Percentiles rank a stretch among this genome's conserved stretches.
These are phyloP conservation scores for Paragorgia papillata DNA, from an alignment of 92 coral and sea anemone genomes.

Conservation along the genomic window DNA sequence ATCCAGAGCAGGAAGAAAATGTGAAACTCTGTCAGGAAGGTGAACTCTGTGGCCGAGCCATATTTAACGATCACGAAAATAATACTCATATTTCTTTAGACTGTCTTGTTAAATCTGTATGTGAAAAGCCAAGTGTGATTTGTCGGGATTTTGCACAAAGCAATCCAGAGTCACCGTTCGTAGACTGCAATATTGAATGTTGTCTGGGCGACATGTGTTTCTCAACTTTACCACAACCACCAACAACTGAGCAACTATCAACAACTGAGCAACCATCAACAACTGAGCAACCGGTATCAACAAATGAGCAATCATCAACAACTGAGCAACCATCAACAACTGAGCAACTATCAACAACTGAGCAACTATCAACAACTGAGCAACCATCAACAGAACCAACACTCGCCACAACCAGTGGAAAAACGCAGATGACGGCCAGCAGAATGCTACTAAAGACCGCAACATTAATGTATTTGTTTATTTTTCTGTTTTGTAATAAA, in stretches of 20 bases:
- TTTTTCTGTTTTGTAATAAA: too few species aligned
- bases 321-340: neutral
- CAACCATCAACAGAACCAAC: neutral
- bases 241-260: neutral
- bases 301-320: neutral
- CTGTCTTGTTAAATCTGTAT: slow-evolving; percentile 13
- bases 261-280: neutral
- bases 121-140: slow-evolving; percentile 6
- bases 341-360: neutral
- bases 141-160: slow-evolving; percentile 15
- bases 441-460: neutral
- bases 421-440: neutral
- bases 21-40: neutral
- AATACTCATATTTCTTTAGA: slow-evolving; percentile 13
- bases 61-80: slow-evolving; percentile 4
- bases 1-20: neutral
- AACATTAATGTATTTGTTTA: too few species aligned
- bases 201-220: slow-evolving; percentile 16
- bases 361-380: neutral
- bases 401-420: neutral
- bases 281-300: neutral
- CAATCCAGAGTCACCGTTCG: slow-evolving; percentile 20
- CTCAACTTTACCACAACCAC: neutral
- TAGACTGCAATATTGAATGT: slow-evolving; percentile 9
- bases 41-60: slow-evolving; percentile 16